phyloP scores from a whole-genome alignment of 2,888 invertebrate species.

The Athripsodes cinereus region DNA sequence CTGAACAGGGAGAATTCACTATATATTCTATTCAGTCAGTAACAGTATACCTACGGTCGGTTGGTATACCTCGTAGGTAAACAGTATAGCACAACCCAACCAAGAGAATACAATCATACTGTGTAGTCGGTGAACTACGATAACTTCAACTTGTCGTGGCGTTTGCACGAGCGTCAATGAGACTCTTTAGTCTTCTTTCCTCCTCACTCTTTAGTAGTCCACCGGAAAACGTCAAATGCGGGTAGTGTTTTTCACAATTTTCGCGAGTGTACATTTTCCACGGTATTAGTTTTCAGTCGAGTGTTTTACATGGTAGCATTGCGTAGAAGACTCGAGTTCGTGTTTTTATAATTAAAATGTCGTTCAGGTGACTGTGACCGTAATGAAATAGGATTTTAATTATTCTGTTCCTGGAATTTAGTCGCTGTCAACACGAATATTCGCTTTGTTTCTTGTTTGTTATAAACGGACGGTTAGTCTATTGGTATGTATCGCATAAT shows the following conservation, averaged over 20 bases:
- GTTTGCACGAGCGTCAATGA: not conserved
- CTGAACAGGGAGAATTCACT: not conserved
- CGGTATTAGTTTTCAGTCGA: not conserved
- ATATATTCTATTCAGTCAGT: too few species aligned
- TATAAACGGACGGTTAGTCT: not conserved
- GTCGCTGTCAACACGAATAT: not conserved
- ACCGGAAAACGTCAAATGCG: constrained; percentile 2
- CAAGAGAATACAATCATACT: too few species aligned
- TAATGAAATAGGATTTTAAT: not conserved
- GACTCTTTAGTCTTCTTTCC: not conserved
- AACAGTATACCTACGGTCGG: too few species aligned
- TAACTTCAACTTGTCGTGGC: not conserved
- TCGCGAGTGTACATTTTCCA: not conserved
- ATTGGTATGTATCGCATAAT: not conserved
- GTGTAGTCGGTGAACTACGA: not conserved
- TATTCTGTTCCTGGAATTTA: not conserved
- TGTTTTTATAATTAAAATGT: not conserved
- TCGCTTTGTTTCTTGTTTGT: not conserved
- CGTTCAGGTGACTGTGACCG: not conserved
- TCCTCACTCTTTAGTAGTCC: not conserved
- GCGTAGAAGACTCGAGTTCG: too few species aligned
- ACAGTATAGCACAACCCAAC: too few species aligned
- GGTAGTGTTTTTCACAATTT: constrained; percentile 2
- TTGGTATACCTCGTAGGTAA: too few species aligned
- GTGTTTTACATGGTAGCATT: not conserved